phyloP scores from a whole-genome alignment of 2,888 invertebrate species.

The Limnephilus marmoratus region DNA sequence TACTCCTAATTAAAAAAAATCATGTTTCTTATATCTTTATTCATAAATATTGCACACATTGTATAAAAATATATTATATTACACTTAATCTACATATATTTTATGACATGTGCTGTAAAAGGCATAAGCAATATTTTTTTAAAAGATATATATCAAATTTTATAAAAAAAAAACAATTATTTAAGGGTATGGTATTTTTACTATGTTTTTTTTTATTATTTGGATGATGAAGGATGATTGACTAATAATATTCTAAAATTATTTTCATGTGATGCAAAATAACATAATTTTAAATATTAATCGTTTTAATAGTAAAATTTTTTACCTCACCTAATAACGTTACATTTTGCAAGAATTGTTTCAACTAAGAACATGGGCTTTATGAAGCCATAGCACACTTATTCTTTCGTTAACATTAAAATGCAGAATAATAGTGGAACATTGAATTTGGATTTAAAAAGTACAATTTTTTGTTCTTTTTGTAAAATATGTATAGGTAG shows the following conservation, averaged over 20 bases:
- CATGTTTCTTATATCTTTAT: conserved; percentile 13
- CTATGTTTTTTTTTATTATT: neutral
- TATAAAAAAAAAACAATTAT: neutral
- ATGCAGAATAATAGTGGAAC: neutral
- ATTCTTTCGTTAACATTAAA: neutral
- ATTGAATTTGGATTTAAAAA: neutral
- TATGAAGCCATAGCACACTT: neutral
- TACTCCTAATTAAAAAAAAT: neutral
- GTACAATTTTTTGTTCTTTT: neutral
- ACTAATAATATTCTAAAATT: neutral
- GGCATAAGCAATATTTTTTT: neutral
- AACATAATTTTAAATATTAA: neutral
- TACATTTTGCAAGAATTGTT: neutral
- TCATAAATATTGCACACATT: conserved; percentile 44
- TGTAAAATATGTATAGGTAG: neutral
- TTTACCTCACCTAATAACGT: neutral
- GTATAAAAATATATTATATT: conserved; percentile 46
- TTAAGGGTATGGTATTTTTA: too few relatives aligned
- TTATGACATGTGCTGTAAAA: conserved; percentile 14
- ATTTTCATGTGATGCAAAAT: neutral
- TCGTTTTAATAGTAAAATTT: neutral
- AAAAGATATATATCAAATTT: neutral
- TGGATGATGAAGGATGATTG: neutral
- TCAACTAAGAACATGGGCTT: neutral
- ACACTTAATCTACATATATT: neutral